A percentile compares a stretch with the other conserved stretches of the same genome.
Conservation (phyloP, 1,140 invertebrate genomes). For the Cecropterus lyciades region DNA sequence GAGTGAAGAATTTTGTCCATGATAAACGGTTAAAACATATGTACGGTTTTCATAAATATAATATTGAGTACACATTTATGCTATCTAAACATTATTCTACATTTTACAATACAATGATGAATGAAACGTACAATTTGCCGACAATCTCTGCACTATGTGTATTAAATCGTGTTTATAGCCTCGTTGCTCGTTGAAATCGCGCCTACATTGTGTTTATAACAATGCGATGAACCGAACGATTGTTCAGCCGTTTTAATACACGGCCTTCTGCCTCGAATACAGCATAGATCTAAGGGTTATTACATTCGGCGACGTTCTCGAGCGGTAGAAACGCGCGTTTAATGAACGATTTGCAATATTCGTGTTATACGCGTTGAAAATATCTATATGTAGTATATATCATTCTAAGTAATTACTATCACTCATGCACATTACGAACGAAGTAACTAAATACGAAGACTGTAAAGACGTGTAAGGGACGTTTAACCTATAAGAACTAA, state of each 20-base stretch:
- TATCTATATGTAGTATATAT: no score
- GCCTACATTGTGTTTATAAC: conserved; percentile 36
- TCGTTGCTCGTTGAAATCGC: conserved; percentile 22
- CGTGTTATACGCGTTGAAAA: no score
- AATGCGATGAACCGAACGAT: conserved; percentile 37
- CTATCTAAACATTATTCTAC: conserved; percentile 19
- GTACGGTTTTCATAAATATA: no score
- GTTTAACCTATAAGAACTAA: no score
- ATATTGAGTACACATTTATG: not conserved
- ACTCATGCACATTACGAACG: no score
- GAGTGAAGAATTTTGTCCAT: no score
- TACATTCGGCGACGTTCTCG: not conserved
- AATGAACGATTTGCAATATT: no score
- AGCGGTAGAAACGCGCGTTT: conserved; percentile 4
- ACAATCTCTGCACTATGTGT: conserved; percentile 34
- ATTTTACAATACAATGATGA: conserved; percentile 30
- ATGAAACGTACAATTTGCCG: conserved; percentile 32
- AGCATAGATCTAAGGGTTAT: conserved; percentile 8
- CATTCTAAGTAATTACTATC: no score
- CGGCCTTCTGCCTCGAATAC: conserved; percentile 12
- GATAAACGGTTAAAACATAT: no score
- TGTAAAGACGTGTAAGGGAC: no score
- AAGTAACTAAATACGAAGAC: no score
- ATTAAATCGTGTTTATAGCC: conserved; percentile 34
- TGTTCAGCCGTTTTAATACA: conserved; percentile 36